Evolutionary conservation across 2,113 vertebrate species (phyloP).

Genomic region (Paramisgurnus dabryanus): DNA sequence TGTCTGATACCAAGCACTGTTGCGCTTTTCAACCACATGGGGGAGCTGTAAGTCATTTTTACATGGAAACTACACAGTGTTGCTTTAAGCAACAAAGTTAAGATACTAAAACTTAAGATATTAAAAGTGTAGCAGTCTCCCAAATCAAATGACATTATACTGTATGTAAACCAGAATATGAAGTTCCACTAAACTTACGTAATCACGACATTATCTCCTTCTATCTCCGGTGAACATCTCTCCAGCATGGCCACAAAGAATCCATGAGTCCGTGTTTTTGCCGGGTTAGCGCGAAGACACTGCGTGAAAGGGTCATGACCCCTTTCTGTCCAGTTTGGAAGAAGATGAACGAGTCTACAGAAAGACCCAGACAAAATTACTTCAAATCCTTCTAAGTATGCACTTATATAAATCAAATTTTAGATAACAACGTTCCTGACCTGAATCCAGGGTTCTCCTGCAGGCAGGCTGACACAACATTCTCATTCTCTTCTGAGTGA

Average conservation of each 20-base stretch:
- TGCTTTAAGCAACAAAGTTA: too few relatives aligned
- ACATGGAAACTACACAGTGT: too few relatives aligned
- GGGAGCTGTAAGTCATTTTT: too few relatives aligned
- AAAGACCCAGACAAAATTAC: too few relatives aligned
- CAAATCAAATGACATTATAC: too few relatives aligned
- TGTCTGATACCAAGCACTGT: too few relatives aligned
- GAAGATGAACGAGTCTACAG: constrained; percentile 76
- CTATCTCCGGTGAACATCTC: constrained; percentile 49
- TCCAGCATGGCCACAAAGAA: constrained; percentile 92
- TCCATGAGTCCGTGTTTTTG: constrained; percentile 82
- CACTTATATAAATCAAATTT: too few relatives aligned
- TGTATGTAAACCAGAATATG: background rate
- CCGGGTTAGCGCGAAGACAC: constrained; percentile 84
- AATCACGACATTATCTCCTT: background rate
- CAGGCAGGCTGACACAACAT: constrained; percentile 79
- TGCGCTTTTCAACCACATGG: too few relatives aligned
- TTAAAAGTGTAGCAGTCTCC: too few relatives aligned
- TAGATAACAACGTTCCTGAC: constrained; percentile 61
- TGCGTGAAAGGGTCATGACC: constrained; percentile 76
- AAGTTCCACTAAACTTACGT: constrained; percentile 4
- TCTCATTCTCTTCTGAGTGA: constrained; percentile 89
- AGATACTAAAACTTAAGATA: too few relatives aligned
- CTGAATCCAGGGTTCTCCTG: constrained; percentile 78
- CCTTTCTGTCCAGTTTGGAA: constrained; percentile 85
- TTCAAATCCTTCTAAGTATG: background rate